Evolutionary conservation across 1,140 invertebrate genomes (phyloP).

Genomic region (Manduca sexta): DNA sequence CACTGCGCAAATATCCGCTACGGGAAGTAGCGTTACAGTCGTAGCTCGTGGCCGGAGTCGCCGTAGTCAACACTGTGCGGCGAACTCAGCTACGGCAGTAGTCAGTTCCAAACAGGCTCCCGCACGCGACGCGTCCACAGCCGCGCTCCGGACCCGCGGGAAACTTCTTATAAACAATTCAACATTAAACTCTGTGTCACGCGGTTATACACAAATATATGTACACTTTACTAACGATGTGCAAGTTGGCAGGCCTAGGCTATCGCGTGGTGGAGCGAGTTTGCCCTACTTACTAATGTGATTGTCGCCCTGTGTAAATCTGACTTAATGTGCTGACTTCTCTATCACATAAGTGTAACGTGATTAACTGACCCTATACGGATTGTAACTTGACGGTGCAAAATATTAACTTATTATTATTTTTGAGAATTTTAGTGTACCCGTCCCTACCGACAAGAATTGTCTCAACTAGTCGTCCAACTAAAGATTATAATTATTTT

Average conservation of each 20-base stretch:
- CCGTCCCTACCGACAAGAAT: too few species aligned
- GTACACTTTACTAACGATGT: background rate
- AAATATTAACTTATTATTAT: too few species aligned
- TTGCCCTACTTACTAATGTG: constrained; percentile 46
- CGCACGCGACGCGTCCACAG: constrained; percentile 26
- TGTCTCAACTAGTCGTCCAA: too few species aligned
- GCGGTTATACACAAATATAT: too few species aligned
- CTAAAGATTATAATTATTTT: too few species aligned
- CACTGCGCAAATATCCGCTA: too few species aligned
- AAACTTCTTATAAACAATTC: constrained; percentile 22
- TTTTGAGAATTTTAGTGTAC: too few species aligned
- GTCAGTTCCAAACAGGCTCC: background rate
- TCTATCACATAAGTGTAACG: constrained; percentile 4
- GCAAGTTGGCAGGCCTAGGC: constrained; percentile 6
- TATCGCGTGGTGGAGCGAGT: constrained; percentile 43
- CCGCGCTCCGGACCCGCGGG: constrained; percentile 22
- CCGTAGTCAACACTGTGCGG: too few species aligned
- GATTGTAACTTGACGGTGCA: too few species aligned
- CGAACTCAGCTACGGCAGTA: background rate
- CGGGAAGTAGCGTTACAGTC: too few species aligned
- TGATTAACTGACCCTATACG: background rate
- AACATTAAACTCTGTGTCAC: background rate
- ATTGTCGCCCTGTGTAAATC: constrained; percentile 37
- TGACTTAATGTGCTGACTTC: constrained; percentile 12
- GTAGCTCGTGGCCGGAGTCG: too few species aligned